Percentiles rank a stretch among this genome's conserved stretches.
Conservation (phyloP, 2,888 invertebrate species). For the Cryptops parisi region DNA sequence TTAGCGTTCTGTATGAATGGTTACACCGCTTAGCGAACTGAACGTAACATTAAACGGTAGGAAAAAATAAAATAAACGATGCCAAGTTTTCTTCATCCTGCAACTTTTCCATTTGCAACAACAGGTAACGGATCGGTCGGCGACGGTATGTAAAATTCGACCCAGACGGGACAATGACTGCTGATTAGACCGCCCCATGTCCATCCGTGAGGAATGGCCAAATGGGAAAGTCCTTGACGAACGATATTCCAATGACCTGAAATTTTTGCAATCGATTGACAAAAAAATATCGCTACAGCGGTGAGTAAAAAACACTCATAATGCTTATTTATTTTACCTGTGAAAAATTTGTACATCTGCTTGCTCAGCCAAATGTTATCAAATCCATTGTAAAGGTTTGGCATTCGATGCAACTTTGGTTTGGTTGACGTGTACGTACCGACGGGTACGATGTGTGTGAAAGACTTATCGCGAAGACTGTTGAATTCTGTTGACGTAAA, state of each 20-base stretch:
- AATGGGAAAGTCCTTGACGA: conserved; percentile 52
- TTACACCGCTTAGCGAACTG: no score
- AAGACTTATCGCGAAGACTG: conserved; percentile 24
- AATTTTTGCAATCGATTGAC: neutral
- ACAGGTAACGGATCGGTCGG: neutral
- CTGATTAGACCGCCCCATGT: conserved; percentile 65
- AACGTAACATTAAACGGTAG: no score
- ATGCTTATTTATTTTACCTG: conserved; percentile 16
- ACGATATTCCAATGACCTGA: conserved; percentile 41
- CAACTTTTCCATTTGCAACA: conserved; percentile 8
- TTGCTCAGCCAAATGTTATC: conserved; percentile 32
- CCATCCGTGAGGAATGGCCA: conserved; percentile 72
- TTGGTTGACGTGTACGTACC: conserved; percentile 27
- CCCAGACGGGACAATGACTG: conserved; percentile 59
- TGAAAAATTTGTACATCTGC: conserved; percentile 20
- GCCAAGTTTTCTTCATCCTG: no score
- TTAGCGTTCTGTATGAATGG: no score
- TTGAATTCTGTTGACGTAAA: conserved; percentile 30
- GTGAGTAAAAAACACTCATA: no score
- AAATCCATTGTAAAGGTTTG: conserved; percentile 18
- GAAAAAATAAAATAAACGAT: no score
- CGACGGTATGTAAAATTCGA: conserved; percentile 41
- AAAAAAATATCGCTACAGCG: conserved; percentile 1
- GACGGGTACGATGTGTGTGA: conserved; percentile 24
- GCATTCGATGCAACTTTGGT: conserved; percentile 20